phyloP scores from a whole-genome alignment of 2,113 vertebrate species.

The Butastur rufipennis region DNA sequence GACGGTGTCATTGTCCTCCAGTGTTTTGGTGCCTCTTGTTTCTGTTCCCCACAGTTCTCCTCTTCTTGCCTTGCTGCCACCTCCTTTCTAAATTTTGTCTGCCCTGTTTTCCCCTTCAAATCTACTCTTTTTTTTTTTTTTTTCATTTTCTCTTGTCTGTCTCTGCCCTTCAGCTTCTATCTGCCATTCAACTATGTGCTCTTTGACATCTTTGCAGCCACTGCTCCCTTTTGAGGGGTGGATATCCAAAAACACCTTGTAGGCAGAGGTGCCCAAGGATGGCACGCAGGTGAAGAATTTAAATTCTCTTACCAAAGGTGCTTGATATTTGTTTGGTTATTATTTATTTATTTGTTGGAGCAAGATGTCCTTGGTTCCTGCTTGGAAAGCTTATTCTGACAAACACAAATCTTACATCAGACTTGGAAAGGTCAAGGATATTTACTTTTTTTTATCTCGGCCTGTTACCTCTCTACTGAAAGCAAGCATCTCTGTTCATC shows the following conservation, averaged over 20 bases:
- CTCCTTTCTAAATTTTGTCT: constrained; percentile 2
- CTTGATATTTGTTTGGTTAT: not conserved
- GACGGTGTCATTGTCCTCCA: not conserved
- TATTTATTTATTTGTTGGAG: not conserved
- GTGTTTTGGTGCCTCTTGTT: not conserved
- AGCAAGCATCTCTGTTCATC: constrained; percentile 5
- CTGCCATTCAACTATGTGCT: not conserved
- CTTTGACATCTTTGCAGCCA: no score
- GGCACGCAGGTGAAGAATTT: not conserved
- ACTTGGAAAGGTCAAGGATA: not conserved
- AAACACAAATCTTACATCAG: not conserved
- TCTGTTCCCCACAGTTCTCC: not conserved
- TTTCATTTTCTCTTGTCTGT: rapidly evolving
- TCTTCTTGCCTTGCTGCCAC: not conserved
- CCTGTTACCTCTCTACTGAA: constrained; percentile 8
- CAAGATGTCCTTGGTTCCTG: not conserved
- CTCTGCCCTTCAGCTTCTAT: not conserved
- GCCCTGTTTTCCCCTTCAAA: not conserved
- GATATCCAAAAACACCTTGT: no score
- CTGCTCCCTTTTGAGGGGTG: no score
- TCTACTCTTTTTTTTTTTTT: not conserved
- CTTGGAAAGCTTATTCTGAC: not conserved
- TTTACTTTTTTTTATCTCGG: not conserved
- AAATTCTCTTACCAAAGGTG: not conserved
- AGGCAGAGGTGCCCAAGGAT: no score